phyloP scores from a whole-genome alignment of 2,888 invertebrate species.

The Mesochorus sp. region DNA sequence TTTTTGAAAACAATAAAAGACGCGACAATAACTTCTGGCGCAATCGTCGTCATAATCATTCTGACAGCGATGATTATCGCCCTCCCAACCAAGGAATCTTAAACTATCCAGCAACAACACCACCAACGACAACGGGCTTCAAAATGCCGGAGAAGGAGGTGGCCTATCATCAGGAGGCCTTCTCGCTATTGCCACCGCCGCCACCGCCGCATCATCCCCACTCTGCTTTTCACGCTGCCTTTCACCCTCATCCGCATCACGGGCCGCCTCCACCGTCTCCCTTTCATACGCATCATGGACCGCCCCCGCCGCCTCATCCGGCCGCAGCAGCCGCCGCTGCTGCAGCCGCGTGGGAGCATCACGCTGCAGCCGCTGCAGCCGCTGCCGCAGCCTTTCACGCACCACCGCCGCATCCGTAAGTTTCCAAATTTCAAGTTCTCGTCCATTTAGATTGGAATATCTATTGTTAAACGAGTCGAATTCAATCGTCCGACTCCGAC shows the following conservation, averaged over 20 bases:
- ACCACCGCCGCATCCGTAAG: slow-evolving; percentile 80
- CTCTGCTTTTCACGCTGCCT: slow-evolving; percentile 80
- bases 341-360: slow-evolving; percentile 85
- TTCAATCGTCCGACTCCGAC: too few species aligned
- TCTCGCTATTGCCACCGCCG: slow-evolving; percentile 81
- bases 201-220: slow-evolving; percentile 79
- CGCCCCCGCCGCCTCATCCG: slow-evolving; percentile 73
- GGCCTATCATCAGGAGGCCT: slow-evolving; percentile 84
- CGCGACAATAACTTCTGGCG: slow-evolving; percentile 7
- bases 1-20: not conserved
- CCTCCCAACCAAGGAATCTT: slow-evolving; percentile 7
- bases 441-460: not conserved
- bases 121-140: slow-evolving; percentile 44
- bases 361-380: slow-evolving; percentile 86
- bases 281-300: slow-evolving; percentile 79
- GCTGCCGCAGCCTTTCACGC: slow-evolving; percentile 85
- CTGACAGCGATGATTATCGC: slow-evolving; percentile 18
- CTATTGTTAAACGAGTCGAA: too few species aligned
- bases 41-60: slow-evolving; percentile 12
- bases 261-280: slow-evolving; percentile 84
- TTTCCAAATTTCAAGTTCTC: slow-evolving; percentile 43
- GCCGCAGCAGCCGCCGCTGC: slow-evolving; percentile 80
- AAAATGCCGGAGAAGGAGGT: slow-evolving; percentile 85
- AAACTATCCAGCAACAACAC: too few species aligned
- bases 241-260: slow-evolving; percentile 82